A percentile compares a stretch with the other conserved stretches of the same genome.
These are phyloP conservation scores for Apodemia duryi DNA, from an alignment of 2,888 invertebrate species.

Conservation along the genomic window DNA sequence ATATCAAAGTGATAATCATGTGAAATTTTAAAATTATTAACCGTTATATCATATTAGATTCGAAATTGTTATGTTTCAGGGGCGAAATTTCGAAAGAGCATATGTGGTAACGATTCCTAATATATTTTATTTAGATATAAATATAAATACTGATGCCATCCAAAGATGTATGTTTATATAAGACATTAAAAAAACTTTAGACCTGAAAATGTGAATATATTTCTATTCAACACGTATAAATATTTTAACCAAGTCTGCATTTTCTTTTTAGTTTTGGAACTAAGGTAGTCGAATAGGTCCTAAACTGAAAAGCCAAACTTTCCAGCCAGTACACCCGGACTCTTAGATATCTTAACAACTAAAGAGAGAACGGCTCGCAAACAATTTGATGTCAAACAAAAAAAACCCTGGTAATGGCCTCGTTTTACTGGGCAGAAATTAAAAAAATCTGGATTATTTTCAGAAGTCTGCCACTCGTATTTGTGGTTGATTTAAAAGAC, in stretches of 20 bases:
- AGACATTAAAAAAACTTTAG: not conserved
- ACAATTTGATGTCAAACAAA: too few species aligned
- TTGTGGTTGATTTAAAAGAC: too few species aligned
- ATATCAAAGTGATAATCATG: not conserved
- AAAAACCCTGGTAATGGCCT: too few species aligned
- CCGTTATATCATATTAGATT: not conserved
- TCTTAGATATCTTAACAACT: too few species aligned
- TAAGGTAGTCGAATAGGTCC: not conserved
- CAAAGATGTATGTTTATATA: not conserved
- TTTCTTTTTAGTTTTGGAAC: not conserved
- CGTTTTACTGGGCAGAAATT: too few species aligned
- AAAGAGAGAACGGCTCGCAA: too few species aligned
- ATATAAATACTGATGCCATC: not conserved
- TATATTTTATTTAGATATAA: not conserved
- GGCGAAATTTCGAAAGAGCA: not conserved
- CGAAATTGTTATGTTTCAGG: not conserved
- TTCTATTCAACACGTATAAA: not conserved
- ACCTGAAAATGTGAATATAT: not conserved
- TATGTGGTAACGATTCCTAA: not conserved
- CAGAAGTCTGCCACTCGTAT: too few species aligned
- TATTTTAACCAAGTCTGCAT: not conserved
- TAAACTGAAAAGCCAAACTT: not conserved
- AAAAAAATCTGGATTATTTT: too few species aligned
- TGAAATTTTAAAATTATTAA: not conserved
- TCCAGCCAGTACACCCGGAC: too few species aligned